These are phyloP conservation scores for Diacarnus erythraeanus DNA, from an alignment of 37 sponge, comb jelly and placozoan genomes.

Conservation along the genomic window DNA sequence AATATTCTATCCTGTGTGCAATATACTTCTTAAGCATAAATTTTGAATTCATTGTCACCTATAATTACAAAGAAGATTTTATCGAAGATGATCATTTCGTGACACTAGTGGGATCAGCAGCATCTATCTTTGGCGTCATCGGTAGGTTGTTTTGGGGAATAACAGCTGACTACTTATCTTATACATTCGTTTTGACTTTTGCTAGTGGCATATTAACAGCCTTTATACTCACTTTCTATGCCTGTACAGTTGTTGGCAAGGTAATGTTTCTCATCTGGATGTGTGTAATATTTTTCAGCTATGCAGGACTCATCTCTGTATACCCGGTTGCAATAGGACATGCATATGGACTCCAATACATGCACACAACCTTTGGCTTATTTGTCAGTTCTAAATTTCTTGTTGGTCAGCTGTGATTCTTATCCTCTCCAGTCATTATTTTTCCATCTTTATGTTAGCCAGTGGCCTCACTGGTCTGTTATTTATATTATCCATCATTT, in stretches of 20 bases:
- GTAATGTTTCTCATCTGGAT: conserved; percentile 68
- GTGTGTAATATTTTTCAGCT: conserved; percentile 77
- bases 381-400: conserved; percentile 57
- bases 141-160: conserved; percentile 76
- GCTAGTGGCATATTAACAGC: conserved; percentile 21
- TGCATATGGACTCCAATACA: conserved; percentile 53
- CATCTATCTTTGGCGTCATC: conserved; percentile 50
- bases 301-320: conserved; percentile 73
- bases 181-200: conserved; percentile 39
- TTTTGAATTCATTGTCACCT: conserved; percentile 29
- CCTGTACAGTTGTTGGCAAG: conserved; percentile 16
- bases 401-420: no score
- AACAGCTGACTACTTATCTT: conserved; percentile 48
- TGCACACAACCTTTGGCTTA: conserved; percentile 67
- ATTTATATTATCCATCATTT: no score
- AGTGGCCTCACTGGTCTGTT: no score
- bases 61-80: conserved; percentile 34
- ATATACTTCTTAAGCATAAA: conserved; percentile 70
- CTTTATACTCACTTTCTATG: conserved; percentile 40
- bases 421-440: no score
- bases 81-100: conserved; percentile 66
- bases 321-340: conserved; percentile 65
- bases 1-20: no score
- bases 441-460: no score
- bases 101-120: conserved; percentile 42